These are phyloP conservation scores for Drosophila novamexicana DNA, from an alignment of 1,140 invertebrate genomes.

Conservation along the genomic window DNA sequence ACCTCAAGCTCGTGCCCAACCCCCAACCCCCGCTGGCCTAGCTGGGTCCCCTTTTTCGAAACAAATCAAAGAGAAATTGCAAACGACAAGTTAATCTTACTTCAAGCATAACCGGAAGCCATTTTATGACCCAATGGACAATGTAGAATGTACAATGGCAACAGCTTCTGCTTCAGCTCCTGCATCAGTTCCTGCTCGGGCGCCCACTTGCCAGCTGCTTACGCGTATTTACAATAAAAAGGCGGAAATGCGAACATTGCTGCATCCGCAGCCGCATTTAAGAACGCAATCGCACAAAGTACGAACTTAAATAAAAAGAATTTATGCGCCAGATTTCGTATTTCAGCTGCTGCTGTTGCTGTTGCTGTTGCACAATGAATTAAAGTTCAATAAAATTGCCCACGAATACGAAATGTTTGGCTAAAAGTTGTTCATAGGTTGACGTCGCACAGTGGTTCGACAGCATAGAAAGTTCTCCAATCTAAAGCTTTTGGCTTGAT, in stretches of 20 bases:
- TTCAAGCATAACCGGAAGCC: conserved; percentile 83
- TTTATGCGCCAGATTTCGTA: conserved; percentile 65
- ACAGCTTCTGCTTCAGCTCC: conserved; percentile 3
- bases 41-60: conserved; percentile 39
- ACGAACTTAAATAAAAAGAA: conserved; percentile 65
- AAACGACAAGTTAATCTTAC: conserved; percentile 84
- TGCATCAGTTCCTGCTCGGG: neutral
- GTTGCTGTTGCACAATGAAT: conserved; percentile 58
- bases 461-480: too few relatives aligned
- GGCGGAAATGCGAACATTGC: conserved; percentile 31
- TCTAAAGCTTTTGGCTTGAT: too few relatives aligned
- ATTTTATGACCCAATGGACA: conserved; percentile 83
- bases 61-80: conserved; percentile 84
- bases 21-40: neutral
- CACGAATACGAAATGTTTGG: conserved; percentile 23
- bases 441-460: neutral
- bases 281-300: conserved; percentile 53
- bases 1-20: neutral
- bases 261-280: conserved; percentile 54
- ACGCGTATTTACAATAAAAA: conserved; percentile 45
- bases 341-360: neutral
- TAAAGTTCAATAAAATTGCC: conserved; percentile 74
- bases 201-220: conserved; percentile 41
- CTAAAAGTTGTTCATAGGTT: conserved; percentile 31
- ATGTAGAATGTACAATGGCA: conserved; percentile 42